Conservation (phyloP, 2,888 invertebrate species). For the Neelides folsomi region DNA sequence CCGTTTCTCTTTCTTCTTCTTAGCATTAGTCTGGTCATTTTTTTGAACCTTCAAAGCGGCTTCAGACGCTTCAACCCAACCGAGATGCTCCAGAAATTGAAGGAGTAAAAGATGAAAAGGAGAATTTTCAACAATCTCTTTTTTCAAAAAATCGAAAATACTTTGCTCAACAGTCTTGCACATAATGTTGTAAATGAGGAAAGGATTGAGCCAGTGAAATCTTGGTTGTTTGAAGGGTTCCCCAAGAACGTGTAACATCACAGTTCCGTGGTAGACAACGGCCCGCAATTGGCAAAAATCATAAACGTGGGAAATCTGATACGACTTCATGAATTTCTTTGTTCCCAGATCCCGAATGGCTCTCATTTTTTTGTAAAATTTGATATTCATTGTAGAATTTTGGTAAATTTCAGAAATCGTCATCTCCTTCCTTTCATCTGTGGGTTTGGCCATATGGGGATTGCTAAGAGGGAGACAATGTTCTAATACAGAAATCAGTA, state of each 20-base stretch:
- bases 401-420: background rate
- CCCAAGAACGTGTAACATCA: conserved; percentile 21
- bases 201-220: conserved; percentile 8
- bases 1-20: background rate
- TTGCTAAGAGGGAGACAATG: conserved; percentile 1
- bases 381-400: background rate
- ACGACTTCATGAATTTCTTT: conserved; percentile 12
- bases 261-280: conserved; percentile 15
- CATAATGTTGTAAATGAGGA: conserved; percentile 14
- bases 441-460: background rate
- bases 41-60: conserved; percentile 2
- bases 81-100: too few species aligned
- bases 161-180: conserved; percentile 6
- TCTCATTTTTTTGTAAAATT: conserved; percentile 7
- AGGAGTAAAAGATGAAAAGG: too few species aligned
- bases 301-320: conserved; percentile 16
- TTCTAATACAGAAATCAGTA: conserved; percentile 3
- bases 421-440: background rate
- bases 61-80: too few species aligned
- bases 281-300: conserved; percentile 17
- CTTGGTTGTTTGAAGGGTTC: conserved; percentile 20
- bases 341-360: background rate
- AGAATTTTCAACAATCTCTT: too few species aligned
- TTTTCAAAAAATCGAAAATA: too few species aligned
- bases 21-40: background rate